Evolutionary conservation across 2,888 invertebrate species (phyloP), one percentile per base, ranked within the genome.

Genomic region (Galeopsomyia nigrocyanea): DNA sequence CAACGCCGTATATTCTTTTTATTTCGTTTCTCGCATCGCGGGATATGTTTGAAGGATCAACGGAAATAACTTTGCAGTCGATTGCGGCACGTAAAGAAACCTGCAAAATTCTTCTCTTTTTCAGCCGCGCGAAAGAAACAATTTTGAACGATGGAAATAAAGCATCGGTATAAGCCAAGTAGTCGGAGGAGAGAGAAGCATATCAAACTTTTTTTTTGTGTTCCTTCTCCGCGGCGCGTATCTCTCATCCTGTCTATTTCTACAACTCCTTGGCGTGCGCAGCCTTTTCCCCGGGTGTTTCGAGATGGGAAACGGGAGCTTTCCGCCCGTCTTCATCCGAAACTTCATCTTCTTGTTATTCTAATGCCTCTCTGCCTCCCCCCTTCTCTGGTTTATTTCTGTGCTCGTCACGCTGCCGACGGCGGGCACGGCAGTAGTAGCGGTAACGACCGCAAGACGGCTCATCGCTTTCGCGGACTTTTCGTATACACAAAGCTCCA

Each of bases 401-500:
- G 82, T 77, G 77, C 77, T 74, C 76, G 75, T 75, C 67, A 19
- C 57, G 55, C 56, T 49, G 66, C n/a, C 26, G 57, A 26, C 65
- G 46, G 21, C 22, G 49, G 1, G 61, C n/a, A n/a, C 53, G 10
- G 53, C 19, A 55, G 19, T 10, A 19, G 55, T 14, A 14, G 26
- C 31, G 13, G 39, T n/a, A 31, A 61, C 66, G 68, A 73, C 68
- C 49, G 58, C 75, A 78, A 74, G 74, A 75, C 73, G 76, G 77
- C 73, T 77, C 73, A 70, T 68, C 76, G 76, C 74, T 76, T 71
- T 5, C 64, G 71, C 74, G 69, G 76, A 74, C 56, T 64, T 66
- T 63, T 71, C 26, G 2, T 5, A 5, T 26, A 75, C 77, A 81
- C 80, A 82, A 80, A 80, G 81, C 79, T 77, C 78, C 81, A 82